Percentiles rank a stretch among this genome's conserved stretches.
Evolutionary conservation across 2,888 invertebrate species (phyloP).

Genomic region (Abrostola tripartita): DNA sequence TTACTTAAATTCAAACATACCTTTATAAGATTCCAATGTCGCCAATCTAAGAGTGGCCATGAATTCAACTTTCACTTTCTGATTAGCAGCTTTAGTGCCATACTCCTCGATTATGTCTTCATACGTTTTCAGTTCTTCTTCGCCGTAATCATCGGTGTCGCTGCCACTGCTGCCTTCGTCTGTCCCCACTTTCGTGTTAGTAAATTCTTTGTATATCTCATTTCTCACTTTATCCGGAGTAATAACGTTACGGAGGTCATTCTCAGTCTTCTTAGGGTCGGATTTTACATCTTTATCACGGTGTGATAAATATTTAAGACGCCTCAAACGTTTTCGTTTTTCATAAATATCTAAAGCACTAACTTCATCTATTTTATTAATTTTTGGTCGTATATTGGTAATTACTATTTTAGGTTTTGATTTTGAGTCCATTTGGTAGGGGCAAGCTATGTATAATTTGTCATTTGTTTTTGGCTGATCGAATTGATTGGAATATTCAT

Average conservation of each 20-base stretch:
- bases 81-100: conserved; percentile 74
- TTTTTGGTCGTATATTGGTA: conserved; percentile 74
- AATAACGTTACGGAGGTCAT: conserved; percentile 68
- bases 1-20: conserved; percentile 74
- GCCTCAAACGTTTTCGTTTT: conserved; percentile 81
- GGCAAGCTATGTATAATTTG: conserved; percentile 77
- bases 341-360: conserved; percentile 88
- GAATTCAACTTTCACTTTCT: conserved; percentile 87
- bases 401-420: conserved; percentile 79
- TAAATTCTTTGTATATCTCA: conserved; percentile 80
- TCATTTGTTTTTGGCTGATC: conserved; percentile 73
- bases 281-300: conserved; percentile 57
- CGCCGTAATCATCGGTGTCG: conserved; percentile 85
- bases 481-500: conserved; percentile 66
- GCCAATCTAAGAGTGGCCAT: conserved; percentile 90
- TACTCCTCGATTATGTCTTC: conserved; percentile 86
- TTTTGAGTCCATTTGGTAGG: conserved; percentile 80
- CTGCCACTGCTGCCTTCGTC: conserved; percentile 81
- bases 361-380: conserved; percentile 72
- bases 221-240: conserved; percentile 78
- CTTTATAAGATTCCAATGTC: conserved; percentile 88
- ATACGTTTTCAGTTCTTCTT: conserved; percentile 83
- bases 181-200: conserved; percentile 66
- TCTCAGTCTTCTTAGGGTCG: conserved; percentile 59
- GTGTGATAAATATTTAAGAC: conserved; percentile 77